Percentiles rank a stretch among this genome's conserved stretches.
Evolutionary conservation across 2,797 vertebrate genomes (phyloP).

Genomic region (Eutrigla gurnardus): DNA sequence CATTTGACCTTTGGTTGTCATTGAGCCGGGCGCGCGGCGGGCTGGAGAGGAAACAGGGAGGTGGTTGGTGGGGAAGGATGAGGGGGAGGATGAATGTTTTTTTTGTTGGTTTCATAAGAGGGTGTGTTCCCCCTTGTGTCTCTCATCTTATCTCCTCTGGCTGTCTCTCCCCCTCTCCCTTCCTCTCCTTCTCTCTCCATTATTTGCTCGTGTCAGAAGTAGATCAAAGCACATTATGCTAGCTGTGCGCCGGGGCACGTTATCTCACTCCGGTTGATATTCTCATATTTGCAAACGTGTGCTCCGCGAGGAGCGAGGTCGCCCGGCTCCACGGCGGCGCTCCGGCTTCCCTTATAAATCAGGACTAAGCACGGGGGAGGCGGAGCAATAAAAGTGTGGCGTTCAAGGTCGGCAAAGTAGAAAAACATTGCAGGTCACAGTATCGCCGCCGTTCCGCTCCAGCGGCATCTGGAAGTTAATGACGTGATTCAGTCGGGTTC

Average conservation of each 20-base stretch:
- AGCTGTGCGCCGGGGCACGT: conserved; percentile 9
- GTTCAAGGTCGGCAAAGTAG: neutral
- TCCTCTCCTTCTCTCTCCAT: conserved; percentile 20
- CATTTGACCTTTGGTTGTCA: conserved; percentile 82
- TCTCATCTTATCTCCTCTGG: conserved; percentile 34
- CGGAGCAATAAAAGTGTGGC: neutral
- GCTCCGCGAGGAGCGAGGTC: conserved; percentile 4
- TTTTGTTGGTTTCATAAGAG: conserved; percentile 30
- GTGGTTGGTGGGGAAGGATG: conserved; percentile 17
- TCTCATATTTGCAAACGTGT: conserved; percentile 31
- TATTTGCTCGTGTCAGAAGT: conserved; percentile 51
- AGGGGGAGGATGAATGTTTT: conserved; percentile 2
- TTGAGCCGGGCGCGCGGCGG: conserved; percentile 63
- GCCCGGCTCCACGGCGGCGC: neutral
- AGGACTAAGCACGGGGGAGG: neutral
- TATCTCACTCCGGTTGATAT: conserved; percentile 41
- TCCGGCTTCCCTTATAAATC: neutral
- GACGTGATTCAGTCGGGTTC: neutral
- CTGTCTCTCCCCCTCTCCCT: conserved; percentile 1
- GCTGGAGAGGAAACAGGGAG: neutral
- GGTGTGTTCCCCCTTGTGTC: conserved; percentile 51
- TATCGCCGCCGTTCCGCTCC: neutral
- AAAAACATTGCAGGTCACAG: neutral
- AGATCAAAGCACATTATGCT: conserved; percentile 54
- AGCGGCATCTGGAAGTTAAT: neutral